Evolutionary conservation across 2,113 vertebrate species (phyloP), one percentile per base, ranked within the genome.

Genomic region (Myrmecophaga tridactyla): DNA sequence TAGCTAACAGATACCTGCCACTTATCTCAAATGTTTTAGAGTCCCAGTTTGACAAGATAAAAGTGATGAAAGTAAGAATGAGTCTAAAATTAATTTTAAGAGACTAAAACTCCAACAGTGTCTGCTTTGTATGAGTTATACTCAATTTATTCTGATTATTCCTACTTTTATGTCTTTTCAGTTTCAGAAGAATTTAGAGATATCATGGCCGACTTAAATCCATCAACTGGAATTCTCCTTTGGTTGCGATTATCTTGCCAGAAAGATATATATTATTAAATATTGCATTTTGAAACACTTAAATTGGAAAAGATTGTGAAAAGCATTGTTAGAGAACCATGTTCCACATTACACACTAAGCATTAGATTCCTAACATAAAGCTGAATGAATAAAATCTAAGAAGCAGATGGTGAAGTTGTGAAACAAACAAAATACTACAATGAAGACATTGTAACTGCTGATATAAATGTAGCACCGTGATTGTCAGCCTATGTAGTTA

Each of bases 381-480:
- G 21, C 36, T 78, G 7, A 9, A 63, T 85, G 41, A 46, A 86
- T 53, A 83, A 53, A 43, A 75, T 27, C 34, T 53, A 75, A 63
- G 81, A 95, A 36, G 56, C 90, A 94, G 91, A 87, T 87, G 63
- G 81, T 87, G 82, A 53, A 14, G 2, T 36, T 94, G 70, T 36
- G 25, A 75, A 36, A 48, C 65, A 89, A 91, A 63, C 17, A 60
- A 39, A 6, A 48, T 48, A 29, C 15, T 3, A 9, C 70, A 83
- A 13, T 13, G 85, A 96, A 70, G 81, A 72, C 76, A 20, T 31
- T 73, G 25, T 62, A 63, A 18, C 36, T 62, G n/a, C 67, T 70
- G 65, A 85, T 43, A 34, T 27, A 39, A 65, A 48, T 3, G 31
- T 13, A 12, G 7, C 17, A 1, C 27, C 31, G 8, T 53, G 34